Conservation (phyloP, 2,797 vertebrate species). For the Poeciliopsis presidionis region DNA sequence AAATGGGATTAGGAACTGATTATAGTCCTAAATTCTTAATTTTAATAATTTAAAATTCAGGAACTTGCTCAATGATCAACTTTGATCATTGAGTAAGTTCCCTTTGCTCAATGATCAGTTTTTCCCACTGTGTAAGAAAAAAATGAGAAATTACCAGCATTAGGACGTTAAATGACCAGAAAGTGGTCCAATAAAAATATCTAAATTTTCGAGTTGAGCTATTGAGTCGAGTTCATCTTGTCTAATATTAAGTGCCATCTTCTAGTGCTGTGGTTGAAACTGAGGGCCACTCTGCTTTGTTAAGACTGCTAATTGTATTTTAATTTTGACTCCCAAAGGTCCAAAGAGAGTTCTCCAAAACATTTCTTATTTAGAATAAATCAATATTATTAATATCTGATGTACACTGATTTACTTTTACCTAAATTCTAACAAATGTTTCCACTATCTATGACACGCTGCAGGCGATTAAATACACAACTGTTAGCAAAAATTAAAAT, state of each 20-base stretch:
- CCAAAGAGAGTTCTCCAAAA: background rate
- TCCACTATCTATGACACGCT: background rate
- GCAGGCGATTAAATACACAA: background rate
- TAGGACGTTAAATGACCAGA: background rate
- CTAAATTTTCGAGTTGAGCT: background rate
- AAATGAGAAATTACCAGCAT: background rate
- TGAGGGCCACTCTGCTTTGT: background rate
- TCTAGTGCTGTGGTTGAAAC: background rate
- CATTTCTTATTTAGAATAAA: background rate
- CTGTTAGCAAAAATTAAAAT: background rate
- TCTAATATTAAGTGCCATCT: background rate
- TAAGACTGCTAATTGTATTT: background rate
- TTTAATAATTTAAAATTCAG: background rate
- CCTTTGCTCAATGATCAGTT: background rate
- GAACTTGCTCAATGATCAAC: too few species aligned
- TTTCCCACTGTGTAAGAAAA: background rate
- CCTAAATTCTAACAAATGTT: background rate
- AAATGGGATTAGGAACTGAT: slow-evolving; percentile 1
- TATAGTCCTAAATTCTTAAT: background rate
- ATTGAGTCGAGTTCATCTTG: background rate
- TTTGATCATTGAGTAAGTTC: too few species aligned
- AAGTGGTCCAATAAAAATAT: background rate
- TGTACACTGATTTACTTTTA: background rate
- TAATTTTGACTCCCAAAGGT: background rate
- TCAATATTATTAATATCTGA: background rate